A percentile compares a stretch with the other conserved stretches of the same genome.
Conservation (phyloP, 2,888 invertebrate species). For the Eudiplozoon nipponicum region DNA sequence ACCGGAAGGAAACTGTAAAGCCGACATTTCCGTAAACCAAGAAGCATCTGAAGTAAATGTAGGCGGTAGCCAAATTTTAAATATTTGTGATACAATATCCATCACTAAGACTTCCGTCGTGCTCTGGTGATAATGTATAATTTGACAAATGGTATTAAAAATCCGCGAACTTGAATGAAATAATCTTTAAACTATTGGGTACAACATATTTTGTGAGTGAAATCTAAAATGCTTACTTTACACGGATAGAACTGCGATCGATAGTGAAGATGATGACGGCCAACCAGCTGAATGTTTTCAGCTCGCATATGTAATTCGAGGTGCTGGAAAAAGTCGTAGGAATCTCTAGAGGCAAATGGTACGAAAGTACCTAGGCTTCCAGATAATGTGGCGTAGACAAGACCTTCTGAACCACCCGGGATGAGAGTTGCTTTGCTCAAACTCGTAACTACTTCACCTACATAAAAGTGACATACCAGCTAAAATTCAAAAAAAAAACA, state of each 20-base stretch:
- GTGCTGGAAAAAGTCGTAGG: slow-evolving; percentile 93
- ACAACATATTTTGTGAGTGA: not conserved
- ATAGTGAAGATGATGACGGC: slow-evolving; percentile 76
- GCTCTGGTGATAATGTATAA: too few relatives aligned
- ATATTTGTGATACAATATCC: too few relatives aligned
- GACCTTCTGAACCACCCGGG: slow-evolving; percentile 75
- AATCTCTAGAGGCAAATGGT: slow-evolving; percentile 31
- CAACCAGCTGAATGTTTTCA: slow-evolving; percentile 73
- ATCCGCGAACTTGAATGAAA: too few relatives aligned
- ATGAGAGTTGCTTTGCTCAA: slow-evolving; percentile 72
- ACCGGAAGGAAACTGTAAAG: too few relatives aligned
- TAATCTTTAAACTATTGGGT: too few relatives aligned
- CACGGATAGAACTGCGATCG: slow-evolving; percentile 85
- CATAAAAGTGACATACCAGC: slow-evolving; percentile 55
- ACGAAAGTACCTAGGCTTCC: slow-evolving; percentile 31
- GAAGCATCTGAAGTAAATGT: too few relatives aligned
- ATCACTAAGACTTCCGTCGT: too few relatives aligned
- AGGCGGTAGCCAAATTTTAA: too few relatives aligned
- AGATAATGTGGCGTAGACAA: slow-evolving; percentile 73
- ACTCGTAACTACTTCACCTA: slow-evolving; percentile 78
- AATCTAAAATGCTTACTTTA: slow-evolving; percentile 34
- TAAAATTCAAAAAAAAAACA: too few relatives aligned
- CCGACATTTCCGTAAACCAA: too few relatives aligned
- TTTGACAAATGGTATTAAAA: too few relatives aligned
- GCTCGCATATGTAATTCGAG: slow-evolving; percentile 97